Evolutionary conservation across 2,797 vertebrate genomes (phyloP).

Genomic region (Heteromormyrus szaboi): DNA sequence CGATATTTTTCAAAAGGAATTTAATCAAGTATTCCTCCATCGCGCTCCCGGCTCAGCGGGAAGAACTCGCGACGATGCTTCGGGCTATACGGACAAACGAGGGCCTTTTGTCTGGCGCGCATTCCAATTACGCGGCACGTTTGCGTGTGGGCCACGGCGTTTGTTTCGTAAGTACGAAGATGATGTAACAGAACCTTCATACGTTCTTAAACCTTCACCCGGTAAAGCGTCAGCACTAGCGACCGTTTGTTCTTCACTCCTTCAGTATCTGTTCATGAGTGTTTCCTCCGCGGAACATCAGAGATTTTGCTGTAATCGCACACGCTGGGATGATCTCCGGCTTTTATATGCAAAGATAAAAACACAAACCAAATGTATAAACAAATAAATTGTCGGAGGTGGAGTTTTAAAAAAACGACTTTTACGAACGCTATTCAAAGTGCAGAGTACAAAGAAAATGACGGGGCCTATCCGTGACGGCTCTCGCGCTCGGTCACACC

Average conservation of each 20-base stretch:
- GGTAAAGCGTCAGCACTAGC: neutral
- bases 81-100: neutral
- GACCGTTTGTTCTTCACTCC: neutral
- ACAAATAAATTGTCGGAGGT: neutral
- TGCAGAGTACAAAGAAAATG: neutral
- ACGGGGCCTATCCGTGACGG: neutral
- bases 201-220: neutral
- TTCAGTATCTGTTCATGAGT: neutral
- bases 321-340: neutral
- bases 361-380: neutral
- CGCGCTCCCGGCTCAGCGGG: neutral
- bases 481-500: neutral
- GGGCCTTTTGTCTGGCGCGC: neutral
- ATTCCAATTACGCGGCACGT: neutral
- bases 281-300: neutral
- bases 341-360: neutral
- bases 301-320: neutral
- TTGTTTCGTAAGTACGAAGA: neutral
- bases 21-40: slow-evolving; percentile 1
- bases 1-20: neutral
- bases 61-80: neutral
- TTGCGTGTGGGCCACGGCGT: neutral
- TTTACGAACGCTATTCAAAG: neutral
- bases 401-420: neutral
- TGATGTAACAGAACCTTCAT: neutral